Evolutionary conservation across 2,113 vertebrate species (phyloP), one percentile per base, ranked within the genome.

Genomic region (Neolamprologus sp.): DNA sequence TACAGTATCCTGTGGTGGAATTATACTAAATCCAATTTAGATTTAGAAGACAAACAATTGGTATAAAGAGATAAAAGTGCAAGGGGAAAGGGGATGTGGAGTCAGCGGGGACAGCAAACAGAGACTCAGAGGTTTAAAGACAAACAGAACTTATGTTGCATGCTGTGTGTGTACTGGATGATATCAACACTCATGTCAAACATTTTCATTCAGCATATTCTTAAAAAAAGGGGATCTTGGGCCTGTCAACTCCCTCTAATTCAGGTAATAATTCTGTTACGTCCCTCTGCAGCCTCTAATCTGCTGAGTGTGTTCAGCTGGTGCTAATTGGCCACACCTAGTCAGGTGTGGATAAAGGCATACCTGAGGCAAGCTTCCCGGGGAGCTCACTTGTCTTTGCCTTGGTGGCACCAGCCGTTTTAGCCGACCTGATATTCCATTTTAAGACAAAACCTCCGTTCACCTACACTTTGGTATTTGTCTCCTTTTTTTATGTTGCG

Each of bases 211-310:
- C 6, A 26, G 21, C 40, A 47, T 17, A 3, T 47, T 47, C 21
- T 47, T 17, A 10, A 80, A 40, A 5, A 45, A 5, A 47, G 2
- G 60, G 33, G 2, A 21, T 13, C 23, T 47, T 40, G 53, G 51
- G 0, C 16, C 4, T 80, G 33, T 40, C 13, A 40, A 0, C n/a
- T 26, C 33, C 10, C 16, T 40, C 19, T 0, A 40, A 55, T 17
- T 57, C 57, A 19, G 47, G 28, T 23, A 12, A 5, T 54, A 68
- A n/a, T 42, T 23, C 21, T n/a, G n/a, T n/a, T n/a, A n/a, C n/a
- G n/a, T n/a, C n/a, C n/a, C n/a, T n/a, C n/a, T n/a, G n/a, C n/a
- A n/a, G n/a, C n/a, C n/a, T n/a, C n/a, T n/a, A n/a, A n/a, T n/a
- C n/a, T n/a, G n/a, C n/a, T n/a, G n/a, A n/a, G n/a, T n/a, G n/a